phyloP scores from a whole-genome alignment of 2,113 vertebrate genomes.

The Rhipidura dahli region DNA sequence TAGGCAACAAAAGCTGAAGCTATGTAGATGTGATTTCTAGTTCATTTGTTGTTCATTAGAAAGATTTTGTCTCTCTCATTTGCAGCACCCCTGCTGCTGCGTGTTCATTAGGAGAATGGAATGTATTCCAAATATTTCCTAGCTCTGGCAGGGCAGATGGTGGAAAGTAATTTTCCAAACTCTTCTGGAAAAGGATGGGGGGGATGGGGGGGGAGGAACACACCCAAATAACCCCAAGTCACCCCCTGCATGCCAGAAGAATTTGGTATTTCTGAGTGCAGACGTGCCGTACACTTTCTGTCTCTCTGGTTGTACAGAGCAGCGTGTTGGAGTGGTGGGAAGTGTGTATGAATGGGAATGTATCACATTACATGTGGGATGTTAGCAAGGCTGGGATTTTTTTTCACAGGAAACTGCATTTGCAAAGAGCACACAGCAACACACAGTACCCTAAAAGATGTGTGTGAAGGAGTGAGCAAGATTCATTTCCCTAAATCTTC shows the following conservation, averaged over 20 bases:
- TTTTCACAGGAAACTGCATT: conserved; percentile 50
- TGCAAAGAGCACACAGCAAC: conserved; percentile 39
- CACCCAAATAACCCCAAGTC: conserved; percentile 3
- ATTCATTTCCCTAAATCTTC: conserved; percentile 7
- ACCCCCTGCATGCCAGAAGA: neutral
- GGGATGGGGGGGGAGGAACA: neutral
- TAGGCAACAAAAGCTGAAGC: conserved; percentile 60
- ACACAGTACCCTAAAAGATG: conserved; percentile 4
- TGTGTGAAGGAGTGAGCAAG: neutral
- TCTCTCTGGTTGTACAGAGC: conserved; percentile 19
- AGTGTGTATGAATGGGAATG: conserved; percentile 52
- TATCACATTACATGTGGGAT: conserved; percentile 45
- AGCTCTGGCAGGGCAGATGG: conserved; percentile 61
- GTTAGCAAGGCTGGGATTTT: conserved; percentile 48
- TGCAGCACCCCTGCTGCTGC: conserved; percentile 36
- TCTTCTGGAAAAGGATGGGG: conserved; percentile 9
- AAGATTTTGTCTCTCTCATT: conserved; percentile 63
- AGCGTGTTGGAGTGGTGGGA: conserved; percentile 20
- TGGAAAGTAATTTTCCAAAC: conserved; percentile 63
- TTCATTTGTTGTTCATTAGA: conserved; percentile 72
- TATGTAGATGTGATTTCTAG: conserved; percentile 57
- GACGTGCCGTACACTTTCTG: neutral
- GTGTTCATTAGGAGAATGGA: conserved; percentile 62
- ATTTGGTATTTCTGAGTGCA: neutral
- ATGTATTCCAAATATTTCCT: conserved; percentile 69